Percentiles rank a stretch among this genome's conserved stretches.
These are phyloP conservation scores for Drosophila pseudotakahashii DNA, from an alignment of 2,888 invertebrate species.

Conservation along the genomic window DNA sequence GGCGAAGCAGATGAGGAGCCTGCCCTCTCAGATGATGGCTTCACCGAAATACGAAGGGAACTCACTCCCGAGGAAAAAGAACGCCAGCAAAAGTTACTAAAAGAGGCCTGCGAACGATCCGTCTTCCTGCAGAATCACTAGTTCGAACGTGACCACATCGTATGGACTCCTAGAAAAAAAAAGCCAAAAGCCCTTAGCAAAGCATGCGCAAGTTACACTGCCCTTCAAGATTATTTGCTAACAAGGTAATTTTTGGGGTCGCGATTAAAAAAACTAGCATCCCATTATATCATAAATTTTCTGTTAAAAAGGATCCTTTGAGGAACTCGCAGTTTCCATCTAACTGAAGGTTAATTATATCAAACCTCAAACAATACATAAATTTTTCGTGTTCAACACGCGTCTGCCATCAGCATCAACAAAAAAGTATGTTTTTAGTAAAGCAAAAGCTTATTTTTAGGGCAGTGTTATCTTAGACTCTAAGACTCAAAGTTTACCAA, in stretches of 20 bases:
- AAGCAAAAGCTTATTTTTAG: conserved; percentile 1
- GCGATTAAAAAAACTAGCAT: neutral
- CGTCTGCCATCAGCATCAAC: neutral
- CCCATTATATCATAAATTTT: neutral
- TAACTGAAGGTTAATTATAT: neutral
- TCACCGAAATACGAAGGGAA: conserved; percentile 79
- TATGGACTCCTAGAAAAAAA: conserved; percentile 2
- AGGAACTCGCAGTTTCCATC: neutral
- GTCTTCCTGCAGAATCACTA: conserved; percentile 75
- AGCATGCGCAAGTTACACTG: conserved; percentile 62
- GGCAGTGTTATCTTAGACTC: conserved; percentile 53
- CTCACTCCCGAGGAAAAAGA: conserved; percentile 79
- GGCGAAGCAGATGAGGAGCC: conserved; percentile 62
- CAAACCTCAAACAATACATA: neutral
- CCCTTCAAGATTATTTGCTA: conserved; percentile 4
- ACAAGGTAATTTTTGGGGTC: conserved; percentile 4
- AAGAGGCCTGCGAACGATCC: conserved; percentile 83
- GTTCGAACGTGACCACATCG: conserved; percentile 53
- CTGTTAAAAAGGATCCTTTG: neutral
- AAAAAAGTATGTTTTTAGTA: neutral
- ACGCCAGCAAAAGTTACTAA: conserved; percentile 82
- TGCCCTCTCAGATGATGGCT: conserved; percentile 83
- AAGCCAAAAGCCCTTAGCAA: conserved; percentile 51
- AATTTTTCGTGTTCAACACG: conserved; percentile 8
- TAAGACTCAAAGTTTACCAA: conserved; percentile 76